Evolutionary conservation across 92 coral and sea anemone species (phyloP).

Genomic region (Porites divaricata): DNA sequence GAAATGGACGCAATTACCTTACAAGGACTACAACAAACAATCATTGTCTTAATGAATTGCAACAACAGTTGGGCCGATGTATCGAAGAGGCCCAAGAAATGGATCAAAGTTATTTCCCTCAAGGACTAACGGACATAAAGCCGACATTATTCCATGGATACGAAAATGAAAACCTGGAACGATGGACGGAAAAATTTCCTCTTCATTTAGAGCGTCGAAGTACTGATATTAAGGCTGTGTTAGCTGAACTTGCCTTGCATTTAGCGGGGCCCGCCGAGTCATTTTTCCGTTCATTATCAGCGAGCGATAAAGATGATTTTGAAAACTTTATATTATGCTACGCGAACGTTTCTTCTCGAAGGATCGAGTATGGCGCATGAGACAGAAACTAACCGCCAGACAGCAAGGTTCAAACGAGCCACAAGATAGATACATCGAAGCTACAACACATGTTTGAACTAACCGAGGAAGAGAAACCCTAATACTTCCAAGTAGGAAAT

Average conservation of each 20-base stretch:
- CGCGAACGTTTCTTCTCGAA: background rate
- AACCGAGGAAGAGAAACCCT: background rate
- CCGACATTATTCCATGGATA: constrained; percentile 3
- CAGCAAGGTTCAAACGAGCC: background rate
- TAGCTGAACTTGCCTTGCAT: background rate
- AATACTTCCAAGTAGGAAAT: no score
- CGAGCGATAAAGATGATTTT: background rate
- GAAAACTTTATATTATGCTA: background rate
- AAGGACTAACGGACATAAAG: background rate
- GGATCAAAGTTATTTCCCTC: no score
- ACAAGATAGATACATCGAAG: background rate
- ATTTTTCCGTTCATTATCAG: background rate
- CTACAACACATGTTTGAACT: background rate
- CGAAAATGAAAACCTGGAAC: background rate
- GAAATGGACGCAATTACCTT: no score
- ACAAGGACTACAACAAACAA: no score
- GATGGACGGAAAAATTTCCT: background rate
- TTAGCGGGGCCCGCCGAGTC: constrained; percentile 7
- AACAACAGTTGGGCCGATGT: no score
- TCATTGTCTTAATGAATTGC: no score
- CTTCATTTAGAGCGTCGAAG: background rate
- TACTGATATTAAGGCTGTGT: background rate
- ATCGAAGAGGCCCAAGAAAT: no score
- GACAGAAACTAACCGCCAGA: background rate
- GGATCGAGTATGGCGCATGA: background rate